Evolutionary conservation across 2,113 vertebrate species (phyloP).

Genomic region (Erythrolamprus reginae): DNA sequence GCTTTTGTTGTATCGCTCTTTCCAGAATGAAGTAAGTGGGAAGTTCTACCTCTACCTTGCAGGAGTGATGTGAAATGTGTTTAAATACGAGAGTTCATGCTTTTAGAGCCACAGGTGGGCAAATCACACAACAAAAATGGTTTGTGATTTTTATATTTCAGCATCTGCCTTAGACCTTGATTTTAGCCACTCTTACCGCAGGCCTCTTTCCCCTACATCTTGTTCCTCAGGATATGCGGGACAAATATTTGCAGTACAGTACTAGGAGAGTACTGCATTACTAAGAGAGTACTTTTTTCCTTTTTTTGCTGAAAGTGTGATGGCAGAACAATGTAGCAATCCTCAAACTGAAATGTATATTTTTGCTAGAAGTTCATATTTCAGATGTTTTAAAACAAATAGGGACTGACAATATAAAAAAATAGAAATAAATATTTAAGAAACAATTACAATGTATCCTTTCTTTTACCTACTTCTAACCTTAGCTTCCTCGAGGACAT

Average conservation of each 20-base stretch:
- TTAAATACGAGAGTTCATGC: conserved; percentile 44
- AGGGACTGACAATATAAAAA: conserved; percentile 72
- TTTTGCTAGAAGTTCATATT: conserved; percentile 75
- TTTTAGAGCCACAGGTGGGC: conserved; percentile 4
- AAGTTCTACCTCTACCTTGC: conserved; percentile 34
- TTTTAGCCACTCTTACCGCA: background rate
- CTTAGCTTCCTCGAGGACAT: background rate
- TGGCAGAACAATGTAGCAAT: conserved; percentile 46
- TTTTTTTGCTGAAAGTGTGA: conserved; percentile 4
- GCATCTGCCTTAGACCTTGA: conserved; percentile 3
- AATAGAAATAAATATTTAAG: conserved; percentile 74
- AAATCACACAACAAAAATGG: background rate
- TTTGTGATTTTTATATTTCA: background rate
- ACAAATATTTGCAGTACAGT: background rate
- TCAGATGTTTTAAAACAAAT: conserved; percentile 74
- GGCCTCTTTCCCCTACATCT: background rate
- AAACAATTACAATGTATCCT: background rate
- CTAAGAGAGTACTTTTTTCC: conserved; percentile 25
- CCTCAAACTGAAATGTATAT: conserved; percentile 75
- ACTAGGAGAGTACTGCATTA: conserved; percentile 34
- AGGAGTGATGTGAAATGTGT: conserved; percentile 2
- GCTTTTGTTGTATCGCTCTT: conserved; percentile 39
- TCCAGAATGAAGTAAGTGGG: background rate
- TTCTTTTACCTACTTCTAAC: background rate
- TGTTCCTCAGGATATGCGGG: background rate